A percentile compares a stretch with the other conserved stretches of the same genome.
phyloP scores from a whole-genome alignment of 2,113 vertebrate species.

The Neogale vison region DNA sequence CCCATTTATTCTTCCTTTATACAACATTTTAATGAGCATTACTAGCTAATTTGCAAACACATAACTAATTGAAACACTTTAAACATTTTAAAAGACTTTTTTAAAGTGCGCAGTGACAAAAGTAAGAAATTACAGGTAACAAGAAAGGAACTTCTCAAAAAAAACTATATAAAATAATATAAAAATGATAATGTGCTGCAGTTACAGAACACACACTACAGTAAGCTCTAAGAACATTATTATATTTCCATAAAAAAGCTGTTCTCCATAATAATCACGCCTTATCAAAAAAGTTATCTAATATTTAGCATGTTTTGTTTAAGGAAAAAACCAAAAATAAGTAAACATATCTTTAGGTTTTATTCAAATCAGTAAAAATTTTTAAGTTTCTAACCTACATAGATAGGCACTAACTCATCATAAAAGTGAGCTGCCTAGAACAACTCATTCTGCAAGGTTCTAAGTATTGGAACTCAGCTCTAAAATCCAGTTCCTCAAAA shows the following conservation, averaged over 20 bases:
- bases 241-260: neutral
- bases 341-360: neutral
- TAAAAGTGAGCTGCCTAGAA: neutral
- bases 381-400: neutral
- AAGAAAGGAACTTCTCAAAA: neutral
- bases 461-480: neutral
- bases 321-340: neutral
- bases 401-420: neutral
- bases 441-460: neutral
- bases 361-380: neutral
- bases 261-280: neutral
- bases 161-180: neutral
- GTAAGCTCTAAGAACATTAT: neutral
- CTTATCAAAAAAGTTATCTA: constrained; percentile 23
- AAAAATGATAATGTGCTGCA: neutral
- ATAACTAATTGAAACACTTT: neutral
- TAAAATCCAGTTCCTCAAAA: neutral
- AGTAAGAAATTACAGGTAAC: neutral
- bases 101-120: neutral
- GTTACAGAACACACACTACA: neutral
- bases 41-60: constrained; percentile 26
- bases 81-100: neutral
- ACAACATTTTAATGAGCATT: neutral
- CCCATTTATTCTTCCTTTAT: neutral
- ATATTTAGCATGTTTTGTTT: neutral